These are phyloP conservation scores for Drosophila nigricruria DNA, from an alignment of 2,888 invertebrate genomes.

Conservation along the genomic window DNA sequence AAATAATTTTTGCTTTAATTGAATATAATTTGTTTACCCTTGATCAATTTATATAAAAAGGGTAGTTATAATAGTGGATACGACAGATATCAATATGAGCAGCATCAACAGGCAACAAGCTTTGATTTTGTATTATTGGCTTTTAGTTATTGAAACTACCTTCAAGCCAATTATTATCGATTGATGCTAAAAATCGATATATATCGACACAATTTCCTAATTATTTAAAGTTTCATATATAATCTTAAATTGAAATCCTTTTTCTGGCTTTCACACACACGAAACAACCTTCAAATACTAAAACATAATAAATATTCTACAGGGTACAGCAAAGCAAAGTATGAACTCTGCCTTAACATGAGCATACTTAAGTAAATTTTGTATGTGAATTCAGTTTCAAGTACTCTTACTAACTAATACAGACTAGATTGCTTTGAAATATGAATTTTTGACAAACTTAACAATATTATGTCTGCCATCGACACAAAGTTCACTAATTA, in stretches of 20 bases:
- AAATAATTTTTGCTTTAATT: conserved; percentile 9
- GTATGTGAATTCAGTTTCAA: background rate
- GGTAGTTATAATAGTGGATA: background rate
- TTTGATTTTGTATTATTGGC: no score
- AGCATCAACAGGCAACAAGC: no score
- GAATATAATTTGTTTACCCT: conserved; percentile 4
- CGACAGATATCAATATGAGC: background rate
- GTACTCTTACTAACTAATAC: background rate
- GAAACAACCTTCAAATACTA: background rate
- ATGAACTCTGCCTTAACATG: background rate
- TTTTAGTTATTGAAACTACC: no score
- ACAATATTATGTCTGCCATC: conserved; percentile 5
- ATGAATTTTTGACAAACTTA: conserved; percentile 10
- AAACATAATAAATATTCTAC: background rate
- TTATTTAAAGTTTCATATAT: background rate
- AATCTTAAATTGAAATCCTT: background rate
- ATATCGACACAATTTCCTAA: background rate
- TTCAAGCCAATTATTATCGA: no score
- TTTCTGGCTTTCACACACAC: background rate
- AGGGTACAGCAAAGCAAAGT: background rate
- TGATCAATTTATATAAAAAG: background rate
- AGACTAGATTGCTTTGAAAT: background rate
- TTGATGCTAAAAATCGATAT: no score
- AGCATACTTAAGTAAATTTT: background rate
- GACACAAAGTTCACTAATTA: conserved; percentile 9